phyloP scores from a whole-genome alignment of 2,888 invertebrate species.

The Eretmocerus hayati region DNA sequence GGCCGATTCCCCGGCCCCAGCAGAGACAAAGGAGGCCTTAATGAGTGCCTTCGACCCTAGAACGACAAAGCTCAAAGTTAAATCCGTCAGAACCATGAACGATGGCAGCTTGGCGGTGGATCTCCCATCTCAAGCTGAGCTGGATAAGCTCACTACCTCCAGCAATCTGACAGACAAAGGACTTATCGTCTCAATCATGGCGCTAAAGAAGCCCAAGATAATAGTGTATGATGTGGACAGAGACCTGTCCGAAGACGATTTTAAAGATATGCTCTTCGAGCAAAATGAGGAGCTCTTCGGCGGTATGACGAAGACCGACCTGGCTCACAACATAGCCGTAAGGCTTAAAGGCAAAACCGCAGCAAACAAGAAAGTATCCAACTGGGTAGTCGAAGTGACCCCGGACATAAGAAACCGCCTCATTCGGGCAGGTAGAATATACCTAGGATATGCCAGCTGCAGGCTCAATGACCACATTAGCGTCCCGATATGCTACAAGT shows the following conservation, averaged over 20 bases:
- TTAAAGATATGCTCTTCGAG: neutral
- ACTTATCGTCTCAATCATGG: neutral
- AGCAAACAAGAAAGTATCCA: neutral
- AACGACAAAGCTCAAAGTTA: too few relatives aligned
- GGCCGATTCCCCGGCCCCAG: too few relatives aligned
- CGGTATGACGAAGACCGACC: neutral
- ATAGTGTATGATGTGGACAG: neutral
- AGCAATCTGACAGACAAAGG: too few relatives aligned
- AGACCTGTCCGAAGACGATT: neutral
- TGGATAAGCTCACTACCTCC: too few relatives aligned
- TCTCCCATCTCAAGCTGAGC: neutral
- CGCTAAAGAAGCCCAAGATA: neutral
- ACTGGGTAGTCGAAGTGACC: neutral
- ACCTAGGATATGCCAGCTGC: neutral
- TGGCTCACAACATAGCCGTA: neutral
- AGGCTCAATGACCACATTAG: too few relatives aligned
- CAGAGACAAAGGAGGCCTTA: too few relatives aligned
- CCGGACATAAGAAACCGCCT: too few relatives aligned
- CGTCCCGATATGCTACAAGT: too few relatives aligned
- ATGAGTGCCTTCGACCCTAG: too few relatives aligned
- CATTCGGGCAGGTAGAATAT: neutral
- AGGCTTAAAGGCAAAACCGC: too few relatives aligned
- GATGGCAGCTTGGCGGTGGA: too few relatives aligned
- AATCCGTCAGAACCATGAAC: too few relatives aligned
- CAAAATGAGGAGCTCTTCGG: neutral